Conservation (phyloP, 1,140 invertebrate genomes). For the Yoshiicerus persimilis region DNA sequence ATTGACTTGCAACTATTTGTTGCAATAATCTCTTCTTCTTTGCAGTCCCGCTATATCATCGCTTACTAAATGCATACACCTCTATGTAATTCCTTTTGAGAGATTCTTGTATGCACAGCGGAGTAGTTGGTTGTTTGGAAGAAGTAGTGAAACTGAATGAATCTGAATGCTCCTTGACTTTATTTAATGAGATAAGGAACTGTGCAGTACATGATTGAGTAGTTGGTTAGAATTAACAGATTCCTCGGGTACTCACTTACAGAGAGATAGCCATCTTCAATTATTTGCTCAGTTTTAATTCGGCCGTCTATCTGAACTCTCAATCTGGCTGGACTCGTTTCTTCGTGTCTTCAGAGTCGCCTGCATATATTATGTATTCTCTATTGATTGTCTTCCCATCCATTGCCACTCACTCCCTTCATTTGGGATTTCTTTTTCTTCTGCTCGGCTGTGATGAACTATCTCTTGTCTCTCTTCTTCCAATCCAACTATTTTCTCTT, state of each 20-base stretch:
- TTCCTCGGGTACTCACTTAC: background rate
- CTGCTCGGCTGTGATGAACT: background rate
- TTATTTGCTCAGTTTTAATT: background rate
- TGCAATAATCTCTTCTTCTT: no score
- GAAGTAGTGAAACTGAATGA: background rate
- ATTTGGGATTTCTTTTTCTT: background rate
- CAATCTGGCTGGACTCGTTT: background rate
- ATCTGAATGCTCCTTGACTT: background rate
- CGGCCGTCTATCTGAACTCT: background rate
- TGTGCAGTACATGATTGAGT: background rate
- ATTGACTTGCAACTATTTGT: no score
- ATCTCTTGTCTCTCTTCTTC: background rate
- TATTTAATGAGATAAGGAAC: background rate
- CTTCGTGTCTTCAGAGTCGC: background rate
- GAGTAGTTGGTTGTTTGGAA: background rate
- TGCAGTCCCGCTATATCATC: no score
- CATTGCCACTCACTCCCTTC: background rate
- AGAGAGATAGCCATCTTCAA: background rate
- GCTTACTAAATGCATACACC: no score
- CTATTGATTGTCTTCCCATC: background rate
- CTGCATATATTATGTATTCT: no score
- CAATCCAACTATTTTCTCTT: background rate
- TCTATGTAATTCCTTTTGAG: no score
- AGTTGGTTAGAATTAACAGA: background rate
- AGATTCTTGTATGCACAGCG: background rate